A percentile compares a stretch with the other conserved stretches of the same genome.
Conservation (phyloP, 1,140 invertebrate species). For the Lepidurus arcticus region DNA sequence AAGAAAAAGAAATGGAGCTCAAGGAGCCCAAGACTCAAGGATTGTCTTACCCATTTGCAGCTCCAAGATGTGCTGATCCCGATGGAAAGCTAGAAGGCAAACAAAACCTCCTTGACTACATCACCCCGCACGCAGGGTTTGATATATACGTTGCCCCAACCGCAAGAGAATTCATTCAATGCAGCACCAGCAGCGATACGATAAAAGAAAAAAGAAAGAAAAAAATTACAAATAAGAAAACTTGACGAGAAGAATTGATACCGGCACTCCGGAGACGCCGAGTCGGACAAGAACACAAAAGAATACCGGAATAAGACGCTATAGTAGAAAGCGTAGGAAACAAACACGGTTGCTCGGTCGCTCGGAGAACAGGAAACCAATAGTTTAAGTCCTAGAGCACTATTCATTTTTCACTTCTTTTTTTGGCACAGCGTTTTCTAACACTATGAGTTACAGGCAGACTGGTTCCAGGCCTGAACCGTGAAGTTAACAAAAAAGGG, state of each 20-base stretch:
- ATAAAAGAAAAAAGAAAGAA: neutral
- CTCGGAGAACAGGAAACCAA: neutral
- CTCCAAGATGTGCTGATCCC: slow-evolving; percentile 20
- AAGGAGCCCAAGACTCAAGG: neutral
- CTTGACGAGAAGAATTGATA: slow-evolving; percentile 6
- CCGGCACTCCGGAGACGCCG: neutral
- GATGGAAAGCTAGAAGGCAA: slow-evolving; percentile 18
- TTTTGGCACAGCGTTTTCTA: too few relatives aligned
- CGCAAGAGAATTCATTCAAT: slow-evolving; percentile 5
- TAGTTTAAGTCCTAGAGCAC: neutral
- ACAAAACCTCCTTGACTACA: slow-evolving; percentile 21
- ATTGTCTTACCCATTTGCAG: slow-evolving; percentile 21
- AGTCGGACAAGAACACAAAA: neutral
- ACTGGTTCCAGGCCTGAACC: too few relatives aligned
- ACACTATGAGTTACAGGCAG: too few relatives aligned
- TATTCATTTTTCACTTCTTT: neutral
- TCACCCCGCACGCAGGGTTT: slow-evolving; percentile 7
- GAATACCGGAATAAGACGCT: neutral
- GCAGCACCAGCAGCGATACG: neutral
- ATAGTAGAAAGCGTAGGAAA: neutral
- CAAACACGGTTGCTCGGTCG: neutral
- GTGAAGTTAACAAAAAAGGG: neutral
- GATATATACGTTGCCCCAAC: neutral
- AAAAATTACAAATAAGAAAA: neutral
- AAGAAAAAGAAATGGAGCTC: neutral